Conservation (phyloP, 2,797 vertebrate genomes). For the Gymnoscopelus braueri region DNA sequence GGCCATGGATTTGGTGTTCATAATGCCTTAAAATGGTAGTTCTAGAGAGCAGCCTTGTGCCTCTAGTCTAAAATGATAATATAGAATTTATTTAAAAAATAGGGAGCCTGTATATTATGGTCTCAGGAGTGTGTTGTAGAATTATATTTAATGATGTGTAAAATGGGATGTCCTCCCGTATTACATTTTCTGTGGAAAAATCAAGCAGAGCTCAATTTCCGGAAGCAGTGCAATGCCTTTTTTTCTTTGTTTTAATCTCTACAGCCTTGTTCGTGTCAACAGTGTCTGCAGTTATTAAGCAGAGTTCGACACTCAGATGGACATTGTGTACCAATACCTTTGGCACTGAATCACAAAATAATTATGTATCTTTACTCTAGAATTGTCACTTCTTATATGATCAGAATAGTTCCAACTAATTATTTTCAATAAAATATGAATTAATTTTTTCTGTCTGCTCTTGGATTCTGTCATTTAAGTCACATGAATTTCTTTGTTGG, state of each 20-base stretch:
- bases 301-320: conserved; percentile 20
- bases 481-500: background rate
- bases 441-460: background rate
- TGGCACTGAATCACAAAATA: conserved; percentile 21
- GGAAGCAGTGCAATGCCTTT: conserved; percentile 30
- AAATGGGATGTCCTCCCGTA: conserved; percentile 12
- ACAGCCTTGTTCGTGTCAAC: conserved; percentile 38
- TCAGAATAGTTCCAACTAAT: background rate
- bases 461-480: background rate
- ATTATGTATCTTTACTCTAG: background rate
- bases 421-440: conserved; percentile 43
- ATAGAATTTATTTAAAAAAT: background rate
- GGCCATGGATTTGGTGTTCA: conserved; percentile 10
- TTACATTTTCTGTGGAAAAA: conserved; percentile 22
- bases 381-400: background rate
- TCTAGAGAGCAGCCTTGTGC: conserved; percentile 20
- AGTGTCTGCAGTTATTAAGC: background rate
- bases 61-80: background rate
- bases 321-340: conserved; percentile 20
- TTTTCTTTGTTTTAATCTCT: background rate
- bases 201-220: conserved; percentile 13
- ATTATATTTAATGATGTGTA: background rate
- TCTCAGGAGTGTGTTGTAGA: conserved; percentile 13
- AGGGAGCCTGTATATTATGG: background rate
- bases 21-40: conserved; percentile 36